Evolutionary conservation across 2,888 invertebrate species (phyloP).

Genomic region (Conchocele bisecta): DNA sequence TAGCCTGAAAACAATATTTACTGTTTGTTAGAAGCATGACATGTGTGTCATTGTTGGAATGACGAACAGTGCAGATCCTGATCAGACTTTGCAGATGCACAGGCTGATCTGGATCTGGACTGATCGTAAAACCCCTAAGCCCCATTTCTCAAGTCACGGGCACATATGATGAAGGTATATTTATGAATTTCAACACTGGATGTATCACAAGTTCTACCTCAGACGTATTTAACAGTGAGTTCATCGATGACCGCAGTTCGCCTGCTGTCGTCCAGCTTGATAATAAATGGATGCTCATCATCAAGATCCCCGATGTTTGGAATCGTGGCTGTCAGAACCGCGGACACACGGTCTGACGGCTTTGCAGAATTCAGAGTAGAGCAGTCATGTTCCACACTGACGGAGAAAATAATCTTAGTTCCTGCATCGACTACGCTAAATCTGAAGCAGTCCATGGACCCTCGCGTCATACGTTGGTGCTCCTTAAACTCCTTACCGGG

Average conservation of each 20-base stretch:
- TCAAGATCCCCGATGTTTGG: constrained; percentile 52
- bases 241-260: constrained; percentile 75
- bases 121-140: too few relatives aligned
- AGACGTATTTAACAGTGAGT: constrained; percentile 69
- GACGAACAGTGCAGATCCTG: too few relatives aligned
- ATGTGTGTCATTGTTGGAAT: too few relatives aligned
- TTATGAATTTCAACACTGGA: too few relatives aligned
- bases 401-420: constrained; percentile 64
- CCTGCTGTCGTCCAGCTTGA: constrained; percentile 74
- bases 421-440: constrained; percentile 70
- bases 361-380: constrained; percentile 70
- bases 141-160: too few relatives aligned
- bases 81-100: too few relatives aligned
- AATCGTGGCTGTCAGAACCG: constrained; percentile 61
- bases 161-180: too few relatives aligned
- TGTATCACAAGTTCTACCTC: too few relatives aligned
- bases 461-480: constrained; percentile 67
- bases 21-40: too few relatives aligned
- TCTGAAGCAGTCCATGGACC: constrained; percentile 71
- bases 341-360: constrained; percentile 57
- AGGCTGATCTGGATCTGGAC: too few relatives aligned
- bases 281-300: constrained; percentile 71
- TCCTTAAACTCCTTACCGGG: constrained; percentile 57
- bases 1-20: too few relatives aligned
- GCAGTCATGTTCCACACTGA: constrained; percentile 73